These are phyloP conservation scores for Morone saxatilis DNA, from an alignment of 2,113 vertebrate species.

Conservation along the genomic window DNA sequence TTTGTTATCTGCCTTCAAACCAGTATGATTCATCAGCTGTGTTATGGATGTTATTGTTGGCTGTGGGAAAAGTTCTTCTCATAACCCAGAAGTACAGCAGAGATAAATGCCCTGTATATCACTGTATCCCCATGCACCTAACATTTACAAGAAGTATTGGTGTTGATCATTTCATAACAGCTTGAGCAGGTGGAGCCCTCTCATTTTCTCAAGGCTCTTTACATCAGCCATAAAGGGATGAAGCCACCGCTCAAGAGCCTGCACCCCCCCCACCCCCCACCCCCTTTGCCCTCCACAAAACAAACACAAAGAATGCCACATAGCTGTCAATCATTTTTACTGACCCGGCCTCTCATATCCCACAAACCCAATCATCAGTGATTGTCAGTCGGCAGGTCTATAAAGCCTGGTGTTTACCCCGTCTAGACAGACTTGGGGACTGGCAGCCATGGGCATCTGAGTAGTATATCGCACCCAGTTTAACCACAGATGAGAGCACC, in stretches of 20 bases:
- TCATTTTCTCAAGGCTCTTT: slow-evolving; percentile 19
- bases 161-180: slow-evolving; percentile 48
- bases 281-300: slow-evolving; percentile 1
- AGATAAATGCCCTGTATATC: slow-evolving; percentile 56
- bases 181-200: slow-evolving; percentile 33
- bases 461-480: slow-evolving; percentile 55
- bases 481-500: slow-evolving; percentile 74
- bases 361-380: slow-evolving; percentile 62
- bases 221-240: slow-evolving; percentile 25
- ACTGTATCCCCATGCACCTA: slow-evolving; percentile 28
- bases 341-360: slow-evolving; percentile 43
- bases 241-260: slow-evolving; percentile 19
- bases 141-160: slow-evolving; percentile 56
- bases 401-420: slow-evolving; percentile 72
- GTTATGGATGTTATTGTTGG: slow-evolving; percentile 69
- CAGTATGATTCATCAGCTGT: slow-evolving; percentile 66
- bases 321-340: slow-evolving; percentile 68
- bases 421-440: slow-evolving; percentile 78
- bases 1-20: slow-evolving; percentile 73
- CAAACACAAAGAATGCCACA: slow-evolving; percentile 27
- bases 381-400: slow-evolving; percentile 65
- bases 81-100: slow-evolving; percentile 37
- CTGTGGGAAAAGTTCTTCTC: slow-evolving; percentile 50
- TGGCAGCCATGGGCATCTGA: slow-evolving; percentile 67
- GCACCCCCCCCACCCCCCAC: neutral